phyloP scores from a whole-genome alignment of 1,140 invertebrate genomes.

The Paralvinella palmiformis region DNA sequence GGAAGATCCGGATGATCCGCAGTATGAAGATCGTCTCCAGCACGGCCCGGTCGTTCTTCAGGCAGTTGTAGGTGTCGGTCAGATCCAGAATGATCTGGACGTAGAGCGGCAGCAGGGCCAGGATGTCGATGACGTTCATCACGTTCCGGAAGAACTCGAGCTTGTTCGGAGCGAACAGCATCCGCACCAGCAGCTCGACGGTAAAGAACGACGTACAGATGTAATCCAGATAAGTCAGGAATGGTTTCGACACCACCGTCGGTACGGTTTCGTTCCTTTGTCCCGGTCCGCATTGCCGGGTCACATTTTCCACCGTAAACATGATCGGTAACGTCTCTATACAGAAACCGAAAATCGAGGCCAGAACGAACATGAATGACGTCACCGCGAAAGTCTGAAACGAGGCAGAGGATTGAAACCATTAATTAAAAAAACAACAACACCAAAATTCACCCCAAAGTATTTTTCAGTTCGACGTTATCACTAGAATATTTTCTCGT shows the following conservation, averaged over 20 bases:
- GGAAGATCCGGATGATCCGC: slow-evolving; percentile 43
- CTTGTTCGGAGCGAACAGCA: slow-evolving; percentile 51
- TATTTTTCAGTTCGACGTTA: too few relatives aligned
- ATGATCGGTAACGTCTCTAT: slow-evolving; percentile 10
- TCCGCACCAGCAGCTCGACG: slow-evolving; percentile 48
- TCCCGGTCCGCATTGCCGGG: neutral
- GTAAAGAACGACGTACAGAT: slow-evolving; percentile 53
- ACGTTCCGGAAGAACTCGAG: slow-evolving; percentile 43
- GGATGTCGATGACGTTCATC: slow-evolving; percentile 53
- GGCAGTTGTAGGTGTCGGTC: slow-evolving; percentile 10
- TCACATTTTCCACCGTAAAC: neutral
- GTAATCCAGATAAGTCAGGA: slow-evolving; percentile 33
- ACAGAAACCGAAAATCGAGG: slow-evolving; percentile 19
- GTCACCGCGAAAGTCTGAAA: slow-evolving; percentile 23
- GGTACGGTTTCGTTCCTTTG: neutral
- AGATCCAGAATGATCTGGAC: slow-evolving; percentile 13
- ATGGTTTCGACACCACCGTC: neutral
- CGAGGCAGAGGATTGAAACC: too few relatives aligned
- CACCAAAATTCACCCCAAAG: too few relatives aligned
- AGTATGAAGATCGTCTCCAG: slow-evolving; percentile 25
- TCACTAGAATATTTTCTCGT: too few relatives aligned
- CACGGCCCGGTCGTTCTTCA: slow-evolving; percentile 17
- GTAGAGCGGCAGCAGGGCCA: slow-evolving; percentile 48
- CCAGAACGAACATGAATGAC: slow-evolving; percentile 24
- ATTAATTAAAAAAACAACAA: too few relatives aligned